phyloP scores from a whole-genome alignment of 2,113 vertebrate genomes.

The Calcarius ornatus region DNA sequence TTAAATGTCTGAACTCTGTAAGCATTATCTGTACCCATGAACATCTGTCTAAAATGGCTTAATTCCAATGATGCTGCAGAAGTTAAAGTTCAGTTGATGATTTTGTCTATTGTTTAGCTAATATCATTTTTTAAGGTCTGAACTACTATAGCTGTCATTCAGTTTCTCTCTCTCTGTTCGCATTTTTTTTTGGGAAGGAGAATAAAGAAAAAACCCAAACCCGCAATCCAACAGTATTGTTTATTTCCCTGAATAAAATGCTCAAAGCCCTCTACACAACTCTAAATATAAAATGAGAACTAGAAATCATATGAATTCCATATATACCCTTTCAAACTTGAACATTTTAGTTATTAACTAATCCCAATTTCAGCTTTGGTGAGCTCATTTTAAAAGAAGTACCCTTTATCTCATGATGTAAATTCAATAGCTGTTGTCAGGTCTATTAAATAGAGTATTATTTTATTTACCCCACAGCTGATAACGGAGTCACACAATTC shows the following conservation, averaged over 20 bases:
- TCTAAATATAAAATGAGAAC: background rate
- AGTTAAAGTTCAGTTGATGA: conserved; percentile 2
- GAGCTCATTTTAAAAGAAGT: conserved; percentile 11
- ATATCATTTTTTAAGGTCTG: background rate
- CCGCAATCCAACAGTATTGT: background rate
- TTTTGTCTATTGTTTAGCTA: background rate
- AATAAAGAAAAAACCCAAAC: background rate
- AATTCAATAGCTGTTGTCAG: conserved; percentile 51
- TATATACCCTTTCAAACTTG: background rate
- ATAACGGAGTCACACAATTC: conserved; percentile 29
- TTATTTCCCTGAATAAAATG: background rate
- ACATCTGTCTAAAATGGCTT: conserved; percentile 27
- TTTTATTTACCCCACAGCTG: conserved; percentile 35
- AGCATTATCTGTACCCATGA: background rate
- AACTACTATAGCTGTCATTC: background rate
- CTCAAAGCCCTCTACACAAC: background rate
- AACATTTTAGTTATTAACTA: conserved; percentile 10
- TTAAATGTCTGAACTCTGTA: background rate
- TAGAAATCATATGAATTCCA: background rate
- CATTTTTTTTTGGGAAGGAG: background rate
- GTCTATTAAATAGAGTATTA: conserved; percentile 36
- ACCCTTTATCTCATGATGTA: conserved; percentile 26
- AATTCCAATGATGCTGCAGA: background rate
- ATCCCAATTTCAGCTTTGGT: background rate
- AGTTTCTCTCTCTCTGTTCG: background rate